Percentiles rank a stretch among this genome's conserved stretches.
These are phyloP conservation scores for Coronaproctus castanopsis DNA, from an alignment of 2,888 invertebrate genomes.

Conservation along the genomic window DNA sequence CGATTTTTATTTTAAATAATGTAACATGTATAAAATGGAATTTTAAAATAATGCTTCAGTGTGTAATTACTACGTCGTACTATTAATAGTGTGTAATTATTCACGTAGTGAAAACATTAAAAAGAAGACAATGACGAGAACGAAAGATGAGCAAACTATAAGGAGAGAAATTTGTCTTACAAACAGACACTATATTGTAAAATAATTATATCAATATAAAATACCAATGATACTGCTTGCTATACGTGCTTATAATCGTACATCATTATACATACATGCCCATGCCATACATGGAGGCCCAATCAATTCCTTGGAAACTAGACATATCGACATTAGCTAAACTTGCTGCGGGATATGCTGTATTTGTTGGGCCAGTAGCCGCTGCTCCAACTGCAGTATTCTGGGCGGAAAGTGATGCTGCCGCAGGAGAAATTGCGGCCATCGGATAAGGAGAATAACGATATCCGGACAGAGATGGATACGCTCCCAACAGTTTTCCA, in stretches of 20 bases:
- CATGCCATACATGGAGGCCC: slow-evolving; percentile 79
- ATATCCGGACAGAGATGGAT: slow-evolving; percentile 36
- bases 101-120: no score
- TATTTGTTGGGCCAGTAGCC: slow-evolving; percentile 29
- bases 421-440: slow-evolving; percentile 31
- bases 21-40: no score
- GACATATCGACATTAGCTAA: slow-evolving; percentile 80
- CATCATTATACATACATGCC: slow-evolving; percentile 62
- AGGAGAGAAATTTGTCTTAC: neutral
- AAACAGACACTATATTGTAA: neutral
- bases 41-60: no score
- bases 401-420: slow-evolving; percentile 33
- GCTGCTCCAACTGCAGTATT: slow-evolving; percentile 32
- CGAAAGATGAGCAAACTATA: neutral
- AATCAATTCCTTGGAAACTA: slow-evolving; percentile 76
- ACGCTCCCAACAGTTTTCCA: slow-evolving; percentile 41
- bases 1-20: no score
- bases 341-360: slow-evolving; percentile 46
- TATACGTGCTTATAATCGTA: neutral
- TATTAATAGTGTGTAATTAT: no score
- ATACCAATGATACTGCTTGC: no score
- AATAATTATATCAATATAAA: neutral
- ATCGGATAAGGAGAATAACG: slow-evolving; percentile 45
- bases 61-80: no score
- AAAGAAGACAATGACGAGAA: no score